Base-by-base conservation (phyloP, 2,888 invertebrate species). In the Drosophila neonasuta region DNA sequence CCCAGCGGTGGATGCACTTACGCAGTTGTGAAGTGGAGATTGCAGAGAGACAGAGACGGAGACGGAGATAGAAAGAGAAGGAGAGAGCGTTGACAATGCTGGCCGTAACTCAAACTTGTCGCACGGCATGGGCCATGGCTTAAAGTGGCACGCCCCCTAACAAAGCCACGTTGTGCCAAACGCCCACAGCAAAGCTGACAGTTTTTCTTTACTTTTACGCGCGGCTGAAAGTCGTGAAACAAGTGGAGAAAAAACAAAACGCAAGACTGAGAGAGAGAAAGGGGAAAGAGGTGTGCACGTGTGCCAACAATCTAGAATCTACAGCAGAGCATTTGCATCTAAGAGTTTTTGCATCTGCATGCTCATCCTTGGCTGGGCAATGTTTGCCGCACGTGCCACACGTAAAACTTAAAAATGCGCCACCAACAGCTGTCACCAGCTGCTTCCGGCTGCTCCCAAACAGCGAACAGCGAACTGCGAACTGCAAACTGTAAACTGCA, bases 371-470 rank as follows among this genome's bases (percentile, higher is more conserved):
- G 64, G 71, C 58, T 60, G 69, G 81, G 59, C 72, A 68, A 61
- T 70, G 69, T 75, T 82, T 71, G 77, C 54, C 57, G 80, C 83
- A 87, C 83, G 88, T 87, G 88, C 88, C 69, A 61, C 88, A 87
- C 86, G 88, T 86, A 83, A 86, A 87, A 87, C 76, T 80, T 80
- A 78, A 86, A 87, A 86, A 83, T 83, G 87, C 77, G 70, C 58
- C 85, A 79, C 64, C 70, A 66, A 65, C 79, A 85, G 85, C 76
- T 81, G 83, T 62, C 64, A 63, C 77, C 80, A 79, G 67, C 77
- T 76, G 68, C 68, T 58, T 62, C 73, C 70, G 66, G 55, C 71
- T 74, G 68, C 74, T 77, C 46, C 63, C 73, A 54, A 73, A 77
- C 72, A 77, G 68, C 29, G 17, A 69, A 44, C 34, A 7, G 34